Conservation (phyloP, 2,888 invertebrate species). For the Allygus modestus region DNA sequence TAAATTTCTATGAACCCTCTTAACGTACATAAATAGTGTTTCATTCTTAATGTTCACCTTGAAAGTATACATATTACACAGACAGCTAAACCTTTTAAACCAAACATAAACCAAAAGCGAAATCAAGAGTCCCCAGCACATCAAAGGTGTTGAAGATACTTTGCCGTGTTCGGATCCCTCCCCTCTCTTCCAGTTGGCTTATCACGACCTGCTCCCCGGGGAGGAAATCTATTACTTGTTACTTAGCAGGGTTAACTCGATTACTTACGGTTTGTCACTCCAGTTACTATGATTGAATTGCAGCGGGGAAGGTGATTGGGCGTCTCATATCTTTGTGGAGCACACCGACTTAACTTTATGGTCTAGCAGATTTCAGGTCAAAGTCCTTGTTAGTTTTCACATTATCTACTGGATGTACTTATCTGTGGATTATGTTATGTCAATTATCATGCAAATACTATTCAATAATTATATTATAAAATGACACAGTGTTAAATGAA, state of each 20-base stretch:
- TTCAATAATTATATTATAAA: no score
- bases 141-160: not conserved
- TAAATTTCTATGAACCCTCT: no score
- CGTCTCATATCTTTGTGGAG: not conserved
- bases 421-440: no score
- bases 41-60: no score
- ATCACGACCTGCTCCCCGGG: not conserved
- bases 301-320: not conserved
- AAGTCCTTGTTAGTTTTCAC: not conserved
- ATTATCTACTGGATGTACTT: no score
- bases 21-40: no score
- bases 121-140: no score
- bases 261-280: conserved; percentile 31
- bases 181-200: not conserved
- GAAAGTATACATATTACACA: no score
- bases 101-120: no score
- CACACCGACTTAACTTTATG: not conserved
- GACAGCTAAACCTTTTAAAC: no score
- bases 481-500: no score
- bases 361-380: not conserved
- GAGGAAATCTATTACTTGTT: conserved; percentile 31
- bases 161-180: not conserved
- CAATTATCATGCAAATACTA: no score
- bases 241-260: conserved; percentile 18
- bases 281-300: conserved; percentile 11